Base-by-base conservation (phyloP, 2,888 invertebrate genomes). In the Euclidia mi region DNA sequence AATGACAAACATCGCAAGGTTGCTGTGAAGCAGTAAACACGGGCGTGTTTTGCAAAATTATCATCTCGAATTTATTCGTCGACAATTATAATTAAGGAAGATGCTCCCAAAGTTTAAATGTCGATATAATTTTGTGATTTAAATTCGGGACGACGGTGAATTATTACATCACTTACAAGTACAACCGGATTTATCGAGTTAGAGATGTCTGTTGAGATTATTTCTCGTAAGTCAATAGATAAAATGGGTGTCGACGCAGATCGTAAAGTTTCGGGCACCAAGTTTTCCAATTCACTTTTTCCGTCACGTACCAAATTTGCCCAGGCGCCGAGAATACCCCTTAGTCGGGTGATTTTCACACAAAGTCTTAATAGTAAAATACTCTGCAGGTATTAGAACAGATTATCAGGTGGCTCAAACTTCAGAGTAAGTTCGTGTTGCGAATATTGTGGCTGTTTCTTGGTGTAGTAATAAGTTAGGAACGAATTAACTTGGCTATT, bases 301-400 rank as follows among this genome's bases (percentile, higher is more conserved):
- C 37, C 25, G 14, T 46, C 15, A 56, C 50, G 59, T 53, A 45
- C 40, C 1, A 32, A 34, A 10, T 40, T 50, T n/a, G 47, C 28
- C 42, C 14, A 15, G n/a, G n/a, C n/a, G 17, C 14, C 12, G 9
- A 43, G 29, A n/a, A 51, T 50, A 25, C 31, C 14, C n/a, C 35
- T 41, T 50, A 47, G 64, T 45, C 47, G 40, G 40, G 4, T 11
- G 11, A 20, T 40, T 40, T 20, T 40, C 40, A 40, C 40, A n/a
- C 20, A 20, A 20, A 40, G 17, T 20, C 40, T 40, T 40, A 17
- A 20, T 40, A 2, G 18, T 35, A 3, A 35, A 34, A 35, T 50
- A 15, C 38, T 14, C 6, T 28, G 6, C 0, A 0, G 11, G 40
- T 40, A 7, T 12, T 17, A 18, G 11, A 7, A 11, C 20, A 17